Evolutionary conservation across 92 coral and sea anemone genomes (phyloP).

Genomic region (Bergia puertoricense): DNA sequence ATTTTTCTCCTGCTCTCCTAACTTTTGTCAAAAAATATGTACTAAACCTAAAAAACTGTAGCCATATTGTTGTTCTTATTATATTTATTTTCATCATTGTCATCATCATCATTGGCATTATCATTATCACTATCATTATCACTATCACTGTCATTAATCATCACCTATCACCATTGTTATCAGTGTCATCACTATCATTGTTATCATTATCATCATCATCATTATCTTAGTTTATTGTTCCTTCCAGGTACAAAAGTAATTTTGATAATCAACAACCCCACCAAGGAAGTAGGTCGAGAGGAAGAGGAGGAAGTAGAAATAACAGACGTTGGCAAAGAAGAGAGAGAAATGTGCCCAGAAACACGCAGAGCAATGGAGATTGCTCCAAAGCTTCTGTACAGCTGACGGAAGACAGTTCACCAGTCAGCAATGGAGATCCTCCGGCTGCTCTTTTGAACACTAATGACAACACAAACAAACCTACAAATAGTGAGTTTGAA

Average conservation of each 20-base stretch:
- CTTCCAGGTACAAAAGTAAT: conserved; percentile 29
- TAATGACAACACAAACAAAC: background rate
- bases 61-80: too few species aligned
- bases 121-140: too few species aligned
- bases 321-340: conserved; percentile 25
- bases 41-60: too few species aligned
- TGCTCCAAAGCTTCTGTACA: background rate
- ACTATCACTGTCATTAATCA: too few species aligned
- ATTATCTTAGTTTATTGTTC: background rate
- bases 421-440: conserved; percentile 15
- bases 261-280: conserved; percentile 26
- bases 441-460: background rate
- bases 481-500: background rate
- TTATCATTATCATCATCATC: background rate
- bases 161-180: too few species aligned
- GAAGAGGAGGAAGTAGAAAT: conserved; percentile 27
- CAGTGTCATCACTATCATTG: too few species aligned
- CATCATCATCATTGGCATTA: too few species aligned
- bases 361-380: background rate
- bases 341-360: conserved; percentile 28
- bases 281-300: background rate
- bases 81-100: too few species aligned
- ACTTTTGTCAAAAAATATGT: background rate
- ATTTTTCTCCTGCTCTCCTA: background rate
- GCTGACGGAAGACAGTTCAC: conserved; percentile 2